These are phyloP conservation scores for Pelochelys cantorii DNA, from an alignment of 2,797 vertebrate genomes.

Conservation along the genomic window DNA sequence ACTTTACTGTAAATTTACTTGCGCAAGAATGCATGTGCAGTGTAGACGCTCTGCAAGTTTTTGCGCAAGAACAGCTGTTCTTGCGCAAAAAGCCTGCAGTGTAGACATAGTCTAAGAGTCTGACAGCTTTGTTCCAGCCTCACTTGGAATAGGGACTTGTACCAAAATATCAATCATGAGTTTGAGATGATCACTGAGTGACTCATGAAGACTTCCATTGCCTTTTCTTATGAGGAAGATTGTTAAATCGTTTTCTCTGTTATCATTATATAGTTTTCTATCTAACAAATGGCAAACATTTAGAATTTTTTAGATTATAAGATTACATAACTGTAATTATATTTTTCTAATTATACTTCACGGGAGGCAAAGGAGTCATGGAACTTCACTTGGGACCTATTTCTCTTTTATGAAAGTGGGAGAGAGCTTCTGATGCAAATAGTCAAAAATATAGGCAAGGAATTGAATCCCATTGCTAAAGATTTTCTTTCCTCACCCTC, in stretches of 20 bases:
- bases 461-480: not conserved
- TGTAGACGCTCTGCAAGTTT: too few relatives aligned
- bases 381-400: not conserved
- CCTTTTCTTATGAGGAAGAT: not conserved
- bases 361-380: not conserved
- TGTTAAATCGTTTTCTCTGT: not conserved
- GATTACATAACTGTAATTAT: not conserved
- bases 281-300: not conserved
- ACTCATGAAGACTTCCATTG: not conserved
- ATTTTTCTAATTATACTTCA: not conserved
- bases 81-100: too few relatives aligned
- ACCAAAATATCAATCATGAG: not conserved
- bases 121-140: not conserved
- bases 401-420: not conserved
- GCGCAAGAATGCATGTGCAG: too few relatives aligned
- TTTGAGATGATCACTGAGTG: not conserved
- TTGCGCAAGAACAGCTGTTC: too few relatives aligned
- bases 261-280: not conserved
- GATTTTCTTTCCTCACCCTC: not conserved
- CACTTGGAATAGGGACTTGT: not conserved
- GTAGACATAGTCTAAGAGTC: too few relatives aligned
- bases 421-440: not conserved
- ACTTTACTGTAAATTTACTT: too few relatives aligned
- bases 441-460: not conserved
- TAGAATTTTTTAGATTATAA: not conserved